Evolutionary conservation across 2,797 vertebrate species (phyloP).

Genomic region (Pipistrellus pygmaeus): DNA sequence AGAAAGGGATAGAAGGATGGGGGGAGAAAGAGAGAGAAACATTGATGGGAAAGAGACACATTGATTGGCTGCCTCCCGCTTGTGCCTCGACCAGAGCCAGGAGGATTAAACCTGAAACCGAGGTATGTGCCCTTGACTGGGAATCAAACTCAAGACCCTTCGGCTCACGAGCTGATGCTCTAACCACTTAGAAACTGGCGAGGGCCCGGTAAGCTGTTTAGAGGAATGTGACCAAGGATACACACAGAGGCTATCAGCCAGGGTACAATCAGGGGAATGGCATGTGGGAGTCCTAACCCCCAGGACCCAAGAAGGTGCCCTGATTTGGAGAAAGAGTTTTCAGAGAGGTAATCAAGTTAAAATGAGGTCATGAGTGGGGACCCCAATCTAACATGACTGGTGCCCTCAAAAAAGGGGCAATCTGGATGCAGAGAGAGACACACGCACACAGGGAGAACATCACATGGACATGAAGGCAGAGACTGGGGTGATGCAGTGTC

Average conservation of each 20-base stretch:
- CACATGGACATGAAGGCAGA: not conserved
- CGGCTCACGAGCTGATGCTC: too few species aligned
- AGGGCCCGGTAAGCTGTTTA: conserved; percentile 62
- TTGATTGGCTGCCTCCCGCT: too few species aligned
- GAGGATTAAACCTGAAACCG: too few species aligned
- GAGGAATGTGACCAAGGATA: not conserved
- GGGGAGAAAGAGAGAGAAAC: too few species aligned
- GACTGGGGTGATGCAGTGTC: not conserved
- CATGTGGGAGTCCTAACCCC: not conserved
- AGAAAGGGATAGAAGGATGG: too few species aligned
- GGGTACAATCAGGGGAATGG: not conserved
- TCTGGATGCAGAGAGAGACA: not conserved
- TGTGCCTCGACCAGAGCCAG: too few species aligned
- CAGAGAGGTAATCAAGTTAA: conserved; percentile 12
- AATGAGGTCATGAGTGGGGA: not conserved
- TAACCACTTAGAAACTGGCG: too few species aligned
- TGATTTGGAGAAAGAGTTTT: conserved; percentile 14
- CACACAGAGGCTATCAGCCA: not conserved
- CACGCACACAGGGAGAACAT: not conserved
- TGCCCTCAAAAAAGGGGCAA: conserved; percentile 23
- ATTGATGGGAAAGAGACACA: too few species aligned
- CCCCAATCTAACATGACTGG: not conserved
- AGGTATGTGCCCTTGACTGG: too few species aligned
- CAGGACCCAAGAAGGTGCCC: not conserved
- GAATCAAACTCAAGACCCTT: too few species aligned